Base-by-base conservation (phyloP, 1,140 invertebrate genomes). In the Ericerus pela region DNA sequence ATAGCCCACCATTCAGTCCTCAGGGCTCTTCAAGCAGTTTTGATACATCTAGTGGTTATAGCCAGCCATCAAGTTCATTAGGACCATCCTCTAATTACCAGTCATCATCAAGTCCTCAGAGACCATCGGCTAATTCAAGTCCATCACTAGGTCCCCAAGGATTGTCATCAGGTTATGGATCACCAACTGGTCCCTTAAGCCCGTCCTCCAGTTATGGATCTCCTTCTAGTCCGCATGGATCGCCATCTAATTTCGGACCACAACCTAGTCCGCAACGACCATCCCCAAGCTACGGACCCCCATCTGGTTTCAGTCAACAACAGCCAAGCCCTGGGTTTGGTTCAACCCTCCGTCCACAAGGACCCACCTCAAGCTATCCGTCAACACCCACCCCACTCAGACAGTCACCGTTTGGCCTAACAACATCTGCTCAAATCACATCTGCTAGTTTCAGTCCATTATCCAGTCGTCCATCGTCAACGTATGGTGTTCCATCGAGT, bases 131-230 rank as follows among this genome's bases (percentile, higher is more conserved):
- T 52, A 60, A 62, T 59, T 59, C 61, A 47, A 59, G 63, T 31
- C 65, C 64, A 51, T 63, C 62, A 53, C 66, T 67, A 43, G 70
- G 73, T 38, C 65, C 64, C 10, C 52, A 61, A 54, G 69, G 59
- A 29, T 65, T 63, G 18, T 53, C 47, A 11, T 53, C 31, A 12
- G 58, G 54, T 28, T 65, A 59, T 61, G 65, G 64, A 33, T 60
- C 59, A 29, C 60, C 47, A 6, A 24, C 41, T 24, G 41, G 41
- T 10, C 14, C 41, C 4, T 24, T 24, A 47, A 24, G 41, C 4
- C 41, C 41, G 18, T 53, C 47, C 12, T 53, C 31, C 11, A 59
- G 54, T 28, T 65, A 59, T 61, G 65, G 64, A 33, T 60, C 59
- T 33, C 60, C 47, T 6, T 12, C 41, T 24, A 24, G 41, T 10